Percentiles rank a stretch among this genome's conserved stretches.
These are phyloP conservation scores for Synergus laeviventris DNA, from an alignment of 2,888 invertebrate genomes.

Conservation along the genomic window DNA sequence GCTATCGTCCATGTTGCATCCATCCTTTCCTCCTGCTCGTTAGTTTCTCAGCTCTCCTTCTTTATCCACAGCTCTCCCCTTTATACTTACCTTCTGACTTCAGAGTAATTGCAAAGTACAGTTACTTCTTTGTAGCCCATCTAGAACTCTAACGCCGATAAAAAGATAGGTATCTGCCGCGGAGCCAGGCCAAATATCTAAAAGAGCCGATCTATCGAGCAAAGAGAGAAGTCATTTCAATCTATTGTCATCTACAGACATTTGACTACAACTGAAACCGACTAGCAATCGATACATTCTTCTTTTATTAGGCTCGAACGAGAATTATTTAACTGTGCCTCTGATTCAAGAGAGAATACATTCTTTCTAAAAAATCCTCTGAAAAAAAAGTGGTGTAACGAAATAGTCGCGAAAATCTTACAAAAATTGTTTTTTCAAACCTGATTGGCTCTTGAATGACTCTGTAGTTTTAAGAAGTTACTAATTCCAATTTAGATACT, in stretches of 20 bases:
- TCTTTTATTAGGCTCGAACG: not conserved
- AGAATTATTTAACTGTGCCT: not conserved
- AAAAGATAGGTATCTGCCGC: slow-evolving; percentile 28
- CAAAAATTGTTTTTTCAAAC: too few relatives aligned
- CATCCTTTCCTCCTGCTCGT: slow-evolving; percentile 7
- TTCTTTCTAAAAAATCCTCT: too few relatives aligned
- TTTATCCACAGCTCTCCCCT: slow-evolving; percentile 36
- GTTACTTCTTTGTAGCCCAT: slow-evolving; percentile 58
- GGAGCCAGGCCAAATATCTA: slow-evolving; percentile 21
- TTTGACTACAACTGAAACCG: not conserved
- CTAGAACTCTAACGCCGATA: slow-evolving; percentile 48
- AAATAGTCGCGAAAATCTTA: too few relatives aligned
- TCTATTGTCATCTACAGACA: not conserved
- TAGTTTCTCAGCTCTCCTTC: slow-evolving; percentile 40
- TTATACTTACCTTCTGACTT: slow-evolving; percentile 45
- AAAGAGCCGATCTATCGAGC: not conserved
- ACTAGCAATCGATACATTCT: not conserved
- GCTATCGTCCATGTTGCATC: slow-evolving; percentile 15
- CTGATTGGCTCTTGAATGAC: too few relatives aligned
- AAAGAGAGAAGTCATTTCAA: not conserved
- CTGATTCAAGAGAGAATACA: not conserved
- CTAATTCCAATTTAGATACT: too few relatives aligned
- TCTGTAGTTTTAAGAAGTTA: too few relatives aligned
- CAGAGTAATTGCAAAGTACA: slow-evolving; percentile 58
- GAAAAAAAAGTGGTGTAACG: too few relatives aligned